A percentile compares a stretch with the other conserved stretches of the same genome.
These are phyloP conservation scores for Eupleurogrammus muticus DNA, from an alignment of 2,797 vertebrate genomes.

Conservation along the genomic window DNA sequence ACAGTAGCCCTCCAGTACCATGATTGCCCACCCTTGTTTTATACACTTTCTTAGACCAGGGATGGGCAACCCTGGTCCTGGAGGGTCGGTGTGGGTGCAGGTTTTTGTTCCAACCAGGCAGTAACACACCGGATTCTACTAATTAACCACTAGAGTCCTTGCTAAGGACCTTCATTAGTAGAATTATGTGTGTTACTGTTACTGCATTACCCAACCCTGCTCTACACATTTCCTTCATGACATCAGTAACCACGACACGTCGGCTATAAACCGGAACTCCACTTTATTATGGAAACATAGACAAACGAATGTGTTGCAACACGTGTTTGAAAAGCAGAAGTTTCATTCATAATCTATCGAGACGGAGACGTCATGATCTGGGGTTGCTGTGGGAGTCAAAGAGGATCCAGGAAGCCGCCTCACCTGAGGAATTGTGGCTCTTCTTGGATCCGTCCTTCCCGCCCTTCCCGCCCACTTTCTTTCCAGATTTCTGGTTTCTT, in stretches of 20 bases:
- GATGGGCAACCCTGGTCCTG: too few species aligned
- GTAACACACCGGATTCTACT: too few species aligned
- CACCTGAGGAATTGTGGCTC: slow-evolving; percentile 57
- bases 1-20: too few species aligned
- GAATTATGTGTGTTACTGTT: too few species aligned
- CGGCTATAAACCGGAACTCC: not conserved
- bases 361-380: not conserved
- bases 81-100: too few species aligned
- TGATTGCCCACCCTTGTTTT: too few species aligned
- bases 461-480: slow-evolving; percentile 80
- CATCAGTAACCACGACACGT: not conserved
- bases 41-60: too few species aligned
- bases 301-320: slow-evolving; percentile 15
- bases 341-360: not conserved
- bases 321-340: slow-evolving; percentile 30
- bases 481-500: slow-evolving; percentile 84
- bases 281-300: not conserved
- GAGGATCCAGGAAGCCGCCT: not conserved
- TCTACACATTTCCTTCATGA: slow-evolving; percentile 2
- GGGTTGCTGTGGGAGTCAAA: not conserved
- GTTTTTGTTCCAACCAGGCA: too few species aligned
- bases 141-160: too few species aligned
- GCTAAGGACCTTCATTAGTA: too few species aligned
- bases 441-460: slow-evolving; percentile 82
- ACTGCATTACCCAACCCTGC: too few species aligned